Evolutionary conservation across 2,113 vertebrate genomes (phyloP).

Genomic region (Psittacus erithacus): DNA sequence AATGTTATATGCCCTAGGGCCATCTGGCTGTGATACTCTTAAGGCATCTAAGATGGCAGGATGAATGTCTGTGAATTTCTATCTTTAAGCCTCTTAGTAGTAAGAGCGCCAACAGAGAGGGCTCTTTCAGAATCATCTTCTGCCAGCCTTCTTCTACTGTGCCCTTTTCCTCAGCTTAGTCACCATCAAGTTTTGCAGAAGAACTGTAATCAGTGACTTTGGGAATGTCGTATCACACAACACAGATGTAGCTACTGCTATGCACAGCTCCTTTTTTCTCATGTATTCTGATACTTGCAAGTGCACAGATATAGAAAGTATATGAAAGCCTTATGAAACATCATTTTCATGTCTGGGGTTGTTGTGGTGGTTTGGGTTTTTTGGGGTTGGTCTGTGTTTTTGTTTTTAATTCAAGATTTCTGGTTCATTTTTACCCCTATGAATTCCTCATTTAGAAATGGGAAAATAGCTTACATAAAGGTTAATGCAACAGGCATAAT

Average conservation of each 20-base stretch:
- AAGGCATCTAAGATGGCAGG: background rate
- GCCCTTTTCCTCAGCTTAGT: background rate
- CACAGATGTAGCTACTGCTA: background rate
- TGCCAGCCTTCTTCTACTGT: background rate
- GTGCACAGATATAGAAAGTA: background rate
- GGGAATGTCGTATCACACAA: background rate
- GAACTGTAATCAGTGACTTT: background rate
- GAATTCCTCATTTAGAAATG: conserved; percentile 23
- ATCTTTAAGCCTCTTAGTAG: background rate
- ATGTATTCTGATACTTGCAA: background rate
- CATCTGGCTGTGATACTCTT: background rate
- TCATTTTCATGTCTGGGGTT: background rate
- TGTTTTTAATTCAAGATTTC: background rate
- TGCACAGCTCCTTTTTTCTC: background rate
- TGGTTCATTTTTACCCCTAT: background rate
- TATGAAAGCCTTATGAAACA: background rate
- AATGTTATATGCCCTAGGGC: background rate
- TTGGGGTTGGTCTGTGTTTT: background rate
- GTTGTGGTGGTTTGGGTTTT: background rate
- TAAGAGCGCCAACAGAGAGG: background rate
- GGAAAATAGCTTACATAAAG: conserved; percentile 11
- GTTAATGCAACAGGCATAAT: conserved; percentile 37
- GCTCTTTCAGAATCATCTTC: background rate
- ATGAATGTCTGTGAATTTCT: background rate
- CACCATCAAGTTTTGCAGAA: background rate